These are phyloP conservation scores for Lapara coniferarum DNA, from an alignment of 2,888 invertebrate genomes.

Conservation along the genomic window DNA sequence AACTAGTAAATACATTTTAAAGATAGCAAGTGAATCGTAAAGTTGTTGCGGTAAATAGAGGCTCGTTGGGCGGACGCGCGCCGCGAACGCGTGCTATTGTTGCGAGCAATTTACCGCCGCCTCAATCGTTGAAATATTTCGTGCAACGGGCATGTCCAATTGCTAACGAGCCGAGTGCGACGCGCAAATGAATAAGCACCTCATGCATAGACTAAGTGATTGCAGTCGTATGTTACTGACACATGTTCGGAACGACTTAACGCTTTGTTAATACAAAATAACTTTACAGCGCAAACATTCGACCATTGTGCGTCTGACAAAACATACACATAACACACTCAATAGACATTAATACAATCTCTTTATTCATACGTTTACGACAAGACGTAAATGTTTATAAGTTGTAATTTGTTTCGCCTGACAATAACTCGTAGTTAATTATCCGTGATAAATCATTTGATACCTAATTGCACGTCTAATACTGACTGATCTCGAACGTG, in stretches of 20 bases:
- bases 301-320: slow-evolving; percentile 16
- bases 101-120: slow-evolving; percentile 80
- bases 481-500: slow-evolving; percentile 53
- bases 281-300: slow-evolving; percentile 23
- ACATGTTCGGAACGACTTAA: slow-evolving; percentile 35
- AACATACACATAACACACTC: slow-evolving; percentile 22
- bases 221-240: slow-evolving; percentile 49
- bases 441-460: slow-evolving; percentile 27
- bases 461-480: slow-evolving; percentile 52
- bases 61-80: slow-evolving; percentile 53
- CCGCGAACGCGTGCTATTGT: slow-evolving; percentile 72
- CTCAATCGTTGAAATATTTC: slow-evolving; percentile 84
- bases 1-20: slow-evolving; percentile 62
- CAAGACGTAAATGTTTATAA: slow-evolving; percentile 20
- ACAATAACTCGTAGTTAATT: slow-evolving; percentile 21
- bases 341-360: slow-evolving; percentile 18
- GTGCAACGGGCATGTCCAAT: slow-evolving; percentile 83
- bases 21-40: slow-evolving; percentile 80
- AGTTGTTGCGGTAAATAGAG: slow-evolving; percentile 73
- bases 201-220: slow-evolving; percentile 68
- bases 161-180: slow-evolving; percentile 82
- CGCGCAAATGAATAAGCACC: slow-evolving; percentile 82
- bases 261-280: slow-evolving; percentile 34
- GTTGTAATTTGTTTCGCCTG: slow-evolving; percentile 26
- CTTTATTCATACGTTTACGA: slow-evolving; percentile 18